Percentiles rank a stretch among this genome's conserved stretches.
Conservation (phyloP, 2,888 invertebrate species). For the Eilema depressum region DNA sequence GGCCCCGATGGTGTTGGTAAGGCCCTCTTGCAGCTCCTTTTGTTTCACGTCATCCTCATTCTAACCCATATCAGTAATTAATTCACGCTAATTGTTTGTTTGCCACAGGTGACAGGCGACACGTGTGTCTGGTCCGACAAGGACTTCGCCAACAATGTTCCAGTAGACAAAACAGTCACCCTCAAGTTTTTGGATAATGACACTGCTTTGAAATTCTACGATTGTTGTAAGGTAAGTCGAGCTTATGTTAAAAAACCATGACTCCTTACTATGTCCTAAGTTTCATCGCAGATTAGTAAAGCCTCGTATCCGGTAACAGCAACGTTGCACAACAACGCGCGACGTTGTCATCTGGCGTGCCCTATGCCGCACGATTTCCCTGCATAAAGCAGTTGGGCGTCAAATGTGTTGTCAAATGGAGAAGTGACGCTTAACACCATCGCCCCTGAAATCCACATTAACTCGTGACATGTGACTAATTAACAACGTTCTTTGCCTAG, state of each 20-base stretch:
- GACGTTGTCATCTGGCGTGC: too few species aligned
- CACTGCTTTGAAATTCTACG: conserved; percentile 84
- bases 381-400: too few species aligned
- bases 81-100: conserved; percentile 1
- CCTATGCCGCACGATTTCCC: too few species aligned
- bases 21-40: too few species aligned
- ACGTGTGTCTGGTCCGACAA: conserved; percentile 86
- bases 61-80: neutral
- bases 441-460: too few species aligned
- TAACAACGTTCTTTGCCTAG: too few species aligned
- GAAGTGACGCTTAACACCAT: too few species aligned
- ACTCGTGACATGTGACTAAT: too few species aligned
- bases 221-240: conserved; percentile 79
- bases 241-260: neutral
- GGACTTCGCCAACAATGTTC: conserved; percentile 84
- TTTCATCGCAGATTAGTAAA: too few species aligned
- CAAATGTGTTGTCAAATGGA: too few species aligned
- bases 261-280: neutral
- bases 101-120: conserved; percentile 64
- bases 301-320: neutral
- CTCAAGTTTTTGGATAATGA: conserved; percentile 81
- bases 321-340: too few species aligned
- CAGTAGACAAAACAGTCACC: conserved; percentile 81
- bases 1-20: too few species aligned
- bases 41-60: neutral